Percentiles rank a stretch among this genome's conserved stretches.
These are phyloP conservation scores for Lepus americanus DNA, from an alignment of 2,113 vertebrate species.

Conservation along the genomic window DNA sequence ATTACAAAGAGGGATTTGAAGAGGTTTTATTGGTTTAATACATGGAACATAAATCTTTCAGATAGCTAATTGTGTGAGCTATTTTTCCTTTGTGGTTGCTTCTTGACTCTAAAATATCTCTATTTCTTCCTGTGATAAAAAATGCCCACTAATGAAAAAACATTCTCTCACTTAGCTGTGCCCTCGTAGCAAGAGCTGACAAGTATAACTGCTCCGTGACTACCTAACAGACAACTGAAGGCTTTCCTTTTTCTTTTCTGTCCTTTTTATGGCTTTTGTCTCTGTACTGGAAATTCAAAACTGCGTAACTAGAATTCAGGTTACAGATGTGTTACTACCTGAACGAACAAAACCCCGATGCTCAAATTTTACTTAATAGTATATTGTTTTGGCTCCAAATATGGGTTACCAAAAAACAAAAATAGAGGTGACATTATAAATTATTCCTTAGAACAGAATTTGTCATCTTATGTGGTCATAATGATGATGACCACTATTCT, in stretches of 20 bases:
- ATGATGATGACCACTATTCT: neutral
- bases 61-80: constrained; percentile 21
- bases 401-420: neutral
- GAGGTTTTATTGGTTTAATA: constrained; percentile 38
- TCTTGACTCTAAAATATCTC: constrained; percentile 5
- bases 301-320: neutral
- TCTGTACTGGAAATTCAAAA: neutral
- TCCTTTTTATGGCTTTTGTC: neutral
- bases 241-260: too few relatives aligned
- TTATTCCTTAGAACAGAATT: neutral
- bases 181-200: accelerated
- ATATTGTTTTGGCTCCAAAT: neutral
- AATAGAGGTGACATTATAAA: neutral
- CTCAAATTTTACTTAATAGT: neutral
- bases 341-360: neutral
- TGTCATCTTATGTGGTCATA: neutral
- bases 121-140: constrained; percentile 44
- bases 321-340: neutral
- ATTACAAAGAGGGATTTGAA: constrained; percentile 15
- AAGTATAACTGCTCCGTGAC: neutral
- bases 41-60: constrained; percentile 62
- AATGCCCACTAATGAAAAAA: constrained; percentile 20
- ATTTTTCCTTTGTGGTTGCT: constrained; percentile 27
- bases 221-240: neutral
- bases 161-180: neutral